Evolutionary conservation across 2,113 vertebrate species (phyloP).

Genomic region (Burhinus bistriatus): DNA sequence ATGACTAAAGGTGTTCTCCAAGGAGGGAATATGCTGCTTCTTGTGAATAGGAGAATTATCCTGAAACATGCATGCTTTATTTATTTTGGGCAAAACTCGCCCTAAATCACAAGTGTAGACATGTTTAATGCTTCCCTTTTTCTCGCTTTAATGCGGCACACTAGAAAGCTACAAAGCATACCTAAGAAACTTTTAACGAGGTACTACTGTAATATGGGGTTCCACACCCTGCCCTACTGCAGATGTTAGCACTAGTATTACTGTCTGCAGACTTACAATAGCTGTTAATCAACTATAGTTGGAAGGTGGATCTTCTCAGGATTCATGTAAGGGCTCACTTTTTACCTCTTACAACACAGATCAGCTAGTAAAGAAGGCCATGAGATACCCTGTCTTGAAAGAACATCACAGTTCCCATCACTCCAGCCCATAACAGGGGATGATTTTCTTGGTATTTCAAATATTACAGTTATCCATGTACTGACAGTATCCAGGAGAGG

Average conservation of each 20-base stretch:
- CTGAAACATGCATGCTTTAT: neutral
- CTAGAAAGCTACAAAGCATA: neutral
- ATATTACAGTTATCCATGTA: neutral
- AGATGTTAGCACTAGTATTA: neutral
- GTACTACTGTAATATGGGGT: neutral
- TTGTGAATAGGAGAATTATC: neutral
- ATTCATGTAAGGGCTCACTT: neutral
- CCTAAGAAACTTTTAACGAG: neutral
- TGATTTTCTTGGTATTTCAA: conserved; percentile 31
- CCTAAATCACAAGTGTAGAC: neutral
- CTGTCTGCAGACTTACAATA: neutral
- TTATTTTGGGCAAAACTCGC: neutral
- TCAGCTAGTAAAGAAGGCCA: neutral
- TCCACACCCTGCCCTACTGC: neutral
- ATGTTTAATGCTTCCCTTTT: neutral
- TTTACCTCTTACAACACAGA: neutral
- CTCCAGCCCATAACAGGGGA: neutral
- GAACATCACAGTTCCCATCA: neutral
- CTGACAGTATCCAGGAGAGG: conserved; percentile 16
- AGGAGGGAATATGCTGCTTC: neutral
- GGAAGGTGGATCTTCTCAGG: neutral
- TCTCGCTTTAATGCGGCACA: neutral
- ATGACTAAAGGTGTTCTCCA: neutral
- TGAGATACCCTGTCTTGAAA: neutral
- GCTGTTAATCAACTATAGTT: neutral